These are phyloP conservation scores for Calonectris borealis DNA, from an alignment of 2,113 vertebrate genomes.

Conservation along the genomic window DNA sequence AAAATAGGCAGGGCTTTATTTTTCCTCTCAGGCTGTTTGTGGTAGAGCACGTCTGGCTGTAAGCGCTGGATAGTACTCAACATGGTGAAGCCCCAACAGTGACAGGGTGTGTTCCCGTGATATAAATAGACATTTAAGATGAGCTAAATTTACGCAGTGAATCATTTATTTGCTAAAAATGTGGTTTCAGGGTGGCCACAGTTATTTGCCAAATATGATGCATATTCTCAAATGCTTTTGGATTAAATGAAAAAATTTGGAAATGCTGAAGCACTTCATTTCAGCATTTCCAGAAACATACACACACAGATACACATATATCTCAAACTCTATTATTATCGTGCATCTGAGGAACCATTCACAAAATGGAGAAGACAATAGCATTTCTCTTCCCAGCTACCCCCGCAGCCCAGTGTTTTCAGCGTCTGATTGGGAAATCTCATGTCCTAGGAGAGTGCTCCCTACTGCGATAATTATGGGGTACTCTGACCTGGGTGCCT, in stretches of 20 bases:
- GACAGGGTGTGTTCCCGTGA: constrained; percentile 49
- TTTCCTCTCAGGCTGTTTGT: constrained; percentile 37
- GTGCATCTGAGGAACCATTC: neutral
- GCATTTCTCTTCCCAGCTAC: neutral
- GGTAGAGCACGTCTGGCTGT: constrained; percentile 37
- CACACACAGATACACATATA: neutral
- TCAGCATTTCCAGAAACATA: neutral
- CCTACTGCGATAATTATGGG: constrained; percentile 24
- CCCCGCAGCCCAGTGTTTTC: neutral
- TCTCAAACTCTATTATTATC: neutral
- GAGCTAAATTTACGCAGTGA: constrained; percentile 65
- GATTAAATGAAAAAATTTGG: constrained; percentile 4
- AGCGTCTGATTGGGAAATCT: neutral
- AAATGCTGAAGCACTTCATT: constrained; percentile 8
- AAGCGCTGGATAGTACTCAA: constrained; percentile 38
- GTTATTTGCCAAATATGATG: constrained; percentile 58
- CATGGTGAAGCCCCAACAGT: constrained; percentile 48
- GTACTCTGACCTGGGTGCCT: constrained; percentile 17
- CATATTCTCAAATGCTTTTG: constrained; percentile 26
- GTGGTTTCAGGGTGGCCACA: constrained; percentile 49
- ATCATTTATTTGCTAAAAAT: constrained; percentile 70
- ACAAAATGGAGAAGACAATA: neutral
- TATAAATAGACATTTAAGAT: constrained; percentile 65
- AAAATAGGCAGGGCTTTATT: constrained; percentile 43
- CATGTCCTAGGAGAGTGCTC: neutral